phyloP scores from a whole-genome alignment of 1,140 invertebrate genomes.

The Brachionus koreanus region DNA sequence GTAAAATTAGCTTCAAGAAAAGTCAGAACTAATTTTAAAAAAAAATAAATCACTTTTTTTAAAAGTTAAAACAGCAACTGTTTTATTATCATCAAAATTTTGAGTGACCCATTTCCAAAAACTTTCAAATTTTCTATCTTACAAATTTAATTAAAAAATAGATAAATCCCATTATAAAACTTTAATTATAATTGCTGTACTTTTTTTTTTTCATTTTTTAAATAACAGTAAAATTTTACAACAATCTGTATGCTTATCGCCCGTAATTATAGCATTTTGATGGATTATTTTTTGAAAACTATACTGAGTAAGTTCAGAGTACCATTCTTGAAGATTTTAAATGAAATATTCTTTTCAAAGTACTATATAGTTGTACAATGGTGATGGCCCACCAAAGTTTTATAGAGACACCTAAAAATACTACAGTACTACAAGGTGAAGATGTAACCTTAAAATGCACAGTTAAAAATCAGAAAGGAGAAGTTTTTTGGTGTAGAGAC shows the following conservation, averaged over 20 bases:
- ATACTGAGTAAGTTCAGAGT: background rate
- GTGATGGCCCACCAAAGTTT: background rate
- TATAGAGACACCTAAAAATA: background rate
- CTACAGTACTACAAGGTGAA: conserved; percentile 11
- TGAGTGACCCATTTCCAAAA: background rate
- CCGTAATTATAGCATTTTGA: background rate
- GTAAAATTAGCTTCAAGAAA: background rate
- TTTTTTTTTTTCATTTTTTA: background rate
- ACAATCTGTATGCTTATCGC: background rate
- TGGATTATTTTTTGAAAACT: background rate
- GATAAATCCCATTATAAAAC: background rate
- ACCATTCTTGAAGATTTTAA: background rate
- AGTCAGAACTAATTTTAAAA: background rate
- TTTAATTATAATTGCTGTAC: background rate
- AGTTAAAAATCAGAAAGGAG: conserved; percentile 27
- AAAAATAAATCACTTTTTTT: background rate
- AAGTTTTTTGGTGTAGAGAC: conserved; percentile 39
- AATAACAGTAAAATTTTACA: background rate
- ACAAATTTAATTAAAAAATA: background rate
- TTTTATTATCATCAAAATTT: background rate
- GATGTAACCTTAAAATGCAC: conserved; percentile 1
- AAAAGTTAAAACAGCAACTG: background rate
- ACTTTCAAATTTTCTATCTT: background rate
- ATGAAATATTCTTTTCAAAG: background rate
- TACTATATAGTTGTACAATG: background rate